These are phyloP conservation scores for Malacoraja senta DNA, from an alignment of 2,797 vertebrate species.

Conservation along the genomic window DNA sequence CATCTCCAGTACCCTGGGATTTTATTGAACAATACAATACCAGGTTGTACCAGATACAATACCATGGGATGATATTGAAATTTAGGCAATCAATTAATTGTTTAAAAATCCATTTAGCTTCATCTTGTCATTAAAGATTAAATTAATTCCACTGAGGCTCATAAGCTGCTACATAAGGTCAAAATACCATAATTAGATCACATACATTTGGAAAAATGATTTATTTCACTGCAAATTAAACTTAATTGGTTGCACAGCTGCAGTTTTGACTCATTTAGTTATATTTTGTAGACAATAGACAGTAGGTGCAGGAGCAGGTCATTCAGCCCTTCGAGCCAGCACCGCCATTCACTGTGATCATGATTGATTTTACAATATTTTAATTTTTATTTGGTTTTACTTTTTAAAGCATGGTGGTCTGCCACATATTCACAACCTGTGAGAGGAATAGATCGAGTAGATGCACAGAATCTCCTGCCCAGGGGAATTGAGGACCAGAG, in stretches of 20 bases:
- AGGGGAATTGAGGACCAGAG: no score
- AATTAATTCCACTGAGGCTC: neutral
- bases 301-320: neutral
- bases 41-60: no score
- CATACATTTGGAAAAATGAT: neutral
- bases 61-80: neutral
- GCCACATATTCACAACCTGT: neutral
- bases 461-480: no score
- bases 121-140: neutral
- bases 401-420: neutral
- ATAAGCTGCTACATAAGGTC: neutral
- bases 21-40: neutral
- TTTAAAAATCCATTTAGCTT: neutral
- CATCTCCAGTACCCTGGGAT: neutral
- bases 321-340: no score
- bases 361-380: neutral
- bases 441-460: no score
- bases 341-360: no score
- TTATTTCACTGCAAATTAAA: neutral
- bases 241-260: slow-evolving; percentile 24
- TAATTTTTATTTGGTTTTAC: neutral
- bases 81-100: neutral
- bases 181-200: slow-evolving; percentile 11
- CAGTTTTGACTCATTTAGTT: neutral
- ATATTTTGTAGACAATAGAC: no score